Evolutionary conservation across 2,113 vertebrate genomes (phyloP).

Genomic region (Corydoras sp.): DNA sequence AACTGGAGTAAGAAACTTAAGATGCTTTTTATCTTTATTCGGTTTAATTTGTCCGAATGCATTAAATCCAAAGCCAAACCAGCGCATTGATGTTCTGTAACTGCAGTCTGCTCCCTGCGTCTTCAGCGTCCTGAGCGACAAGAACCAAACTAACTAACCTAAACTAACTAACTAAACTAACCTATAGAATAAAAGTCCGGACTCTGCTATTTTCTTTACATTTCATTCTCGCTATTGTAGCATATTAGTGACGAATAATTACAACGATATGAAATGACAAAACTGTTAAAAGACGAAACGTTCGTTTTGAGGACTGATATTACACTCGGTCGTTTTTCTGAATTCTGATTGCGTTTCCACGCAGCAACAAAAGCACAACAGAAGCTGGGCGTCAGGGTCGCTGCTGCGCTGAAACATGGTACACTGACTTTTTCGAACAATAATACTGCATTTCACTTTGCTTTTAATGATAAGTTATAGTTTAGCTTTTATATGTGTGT

Average conservation of each 20-base stretch:
- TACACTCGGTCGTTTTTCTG: not conserved
- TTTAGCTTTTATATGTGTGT: not conserved
- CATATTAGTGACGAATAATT: too few relatives aligned
- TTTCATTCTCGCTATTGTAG: too few relatives aligned
- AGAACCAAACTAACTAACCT: not conserved
- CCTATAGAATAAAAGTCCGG: slow-evolving; percentile 8
- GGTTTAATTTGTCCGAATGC: slow-evolving; percentile 68
- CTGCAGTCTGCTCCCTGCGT: too few relatives aligned
- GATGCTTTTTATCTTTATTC: not conserved
- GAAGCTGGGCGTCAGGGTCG: not conserved
- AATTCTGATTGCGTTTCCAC: slow-evolving; percentile 24
- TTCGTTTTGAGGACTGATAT: too few relatives aligned
- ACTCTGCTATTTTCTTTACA: not conserved
- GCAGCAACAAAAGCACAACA: slow-evolving; percentile 8
- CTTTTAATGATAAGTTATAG: not conserved
- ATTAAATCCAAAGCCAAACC: slow-evolving; percentile 80
- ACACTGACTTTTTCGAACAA: not conserved
- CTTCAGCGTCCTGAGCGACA: too few relatives aligned
- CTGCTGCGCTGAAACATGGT: slow-evolving; percentile 2
- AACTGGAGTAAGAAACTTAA: slow-evolving; percentile 49
- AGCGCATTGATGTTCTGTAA: slow-evolving; percentile 48
- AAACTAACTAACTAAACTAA: not conserved
- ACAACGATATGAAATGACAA: too few relatives aligned
- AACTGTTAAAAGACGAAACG: too few relatives aligned
- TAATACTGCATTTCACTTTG: not conserved